Evolutionary conservation across 1,140 invertebrate species (phyloP).

Genomic region (Drosophila elegans): DNA sequence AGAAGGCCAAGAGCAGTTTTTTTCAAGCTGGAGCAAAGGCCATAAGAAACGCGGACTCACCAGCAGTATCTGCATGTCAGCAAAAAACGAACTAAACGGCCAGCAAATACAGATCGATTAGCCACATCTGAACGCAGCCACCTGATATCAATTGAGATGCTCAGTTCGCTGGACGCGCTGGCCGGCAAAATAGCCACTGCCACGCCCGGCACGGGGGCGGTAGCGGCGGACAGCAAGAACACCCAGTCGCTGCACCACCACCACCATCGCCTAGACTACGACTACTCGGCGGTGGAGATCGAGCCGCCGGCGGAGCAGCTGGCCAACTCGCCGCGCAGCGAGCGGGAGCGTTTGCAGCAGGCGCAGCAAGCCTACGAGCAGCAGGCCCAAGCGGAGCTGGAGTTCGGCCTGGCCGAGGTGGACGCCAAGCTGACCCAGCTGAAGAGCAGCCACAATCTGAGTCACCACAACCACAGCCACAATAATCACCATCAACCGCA

Average conservation of each 20-base stretch:
- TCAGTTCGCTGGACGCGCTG: constrained; percentile 91
- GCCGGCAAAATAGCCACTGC: constrained; percentile 92
- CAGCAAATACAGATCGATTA: not conserved
- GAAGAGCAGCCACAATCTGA: constrained; percentile 33
- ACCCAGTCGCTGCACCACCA: constrained; percentile 60
- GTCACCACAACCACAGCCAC: constrained; percentile 14
- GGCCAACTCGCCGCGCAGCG: constrained; percentile 72
- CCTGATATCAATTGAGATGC: constrained; percentile 85
- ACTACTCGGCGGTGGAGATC: constrained; percentile 73
- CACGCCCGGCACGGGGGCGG: constrained; percentile 67
- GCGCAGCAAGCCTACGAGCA: constrained; percentile 73
- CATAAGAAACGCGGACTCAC: not conserved
- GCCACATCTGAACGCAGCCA: not conserved
- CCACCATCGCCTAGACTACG: constrained; percentile 63
- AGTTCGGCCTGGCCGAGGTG: constrained; percentile 67
- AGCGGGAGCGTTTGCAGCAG: constrained; percentile 65
- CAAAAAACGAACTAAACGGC: not conserved
- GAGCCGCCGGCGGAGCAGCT: constrained; percentile 73
- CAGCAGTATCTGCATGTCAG: constrained; percentile 4
- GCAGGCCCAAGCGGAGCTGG: constrained; percentile 65
- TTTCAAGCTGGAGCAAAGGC: constrained; percentile 17
- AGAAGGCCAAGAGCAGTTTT: not conserved
- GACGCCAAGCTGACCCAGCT: constrained; percentile 60
- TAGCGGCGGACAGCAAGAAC: constrained; percentile 64
- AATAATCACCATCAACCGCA: constrained; percentile 2